Evolutionary conservation across 2,113 vertebrate genomes (phyloP), one percentile per base, ranked within the genome.

Genomic region (Pampusana beccarii): DNA sequence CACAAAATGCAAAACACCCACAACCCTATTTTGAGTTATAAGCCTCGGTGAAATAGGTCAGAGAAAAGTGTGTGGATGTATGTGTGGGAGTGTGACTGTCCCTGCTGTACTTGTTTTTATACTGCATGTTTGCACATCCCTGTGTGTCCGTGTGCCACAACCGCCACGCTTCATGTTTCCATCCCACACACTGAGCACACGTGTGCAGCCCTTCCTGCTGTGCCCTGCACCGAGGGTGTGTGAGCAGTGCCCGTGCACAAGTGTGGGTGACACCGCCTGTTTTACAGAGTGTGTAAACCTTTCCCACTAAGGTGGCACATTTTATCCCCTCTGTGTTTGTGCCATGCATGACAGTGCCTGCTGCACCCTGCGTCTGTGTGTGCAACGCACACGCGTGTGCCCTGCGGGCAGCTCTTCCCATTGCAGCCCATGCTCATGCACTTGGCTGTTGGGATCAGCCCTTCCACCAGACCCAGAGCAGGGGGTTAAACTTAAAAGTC

Each of bases 201-300:
- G 0, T 13, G 33, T 25, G 17, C 34, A 16, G 5, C 21, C 48
- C 28, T 10, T 33, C 73, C 31, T 16, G 48, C 42, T 31, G 15
- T 25, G 58, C 53, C 58, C 64, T 48, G 5, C 4, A 1, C 28
- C 40, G 3, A 12, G 25, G 53, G 6, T 13, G 36, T 36, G 6
- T 1, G 21, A 24, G 34, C 3, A 17, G 29, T 3, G 33, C 26
- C 33, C 1, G 0, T 10, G 33, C 33, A 24, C 17, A 9, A 4
- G 51, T 6, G 66, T 19, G 13, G 40, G 48, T 23, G 50, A 25
- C 67, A 40, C 19, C 40, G 1, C 29, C 33, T 11, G 50, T 20
- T 31, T 54, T 4, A 11, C 16, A 29, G 51, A 10, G 44, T 1
- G 3, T 16, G 20, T 9, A 53, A 29, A 0, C 12, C 34, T 69